Base-by-base conservation (phyloP, 1,140 invertebrate species). In the Hylyphantes graminicola region DNA sequence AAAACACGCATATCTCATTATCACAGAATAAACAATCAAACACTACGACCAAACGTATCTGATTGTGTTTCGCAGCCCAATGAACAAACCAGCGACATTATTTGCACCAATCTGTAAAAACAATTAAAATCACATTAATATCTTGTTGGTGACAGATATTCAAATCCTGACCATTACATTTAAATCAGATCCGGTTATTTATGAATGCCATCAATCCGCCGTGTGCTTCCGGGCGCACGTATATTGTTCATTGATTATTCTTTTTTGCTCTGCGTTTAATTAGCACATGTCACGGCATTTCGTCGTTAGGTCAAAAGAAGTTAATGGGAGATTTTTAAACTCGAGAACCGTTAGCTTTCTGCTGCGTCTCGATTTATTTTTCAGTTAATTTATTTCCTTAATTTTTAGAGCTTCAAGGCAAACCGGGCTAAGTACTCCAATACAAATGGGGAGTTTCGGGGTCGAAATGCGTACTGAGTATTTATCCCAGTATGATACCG, bases 251-350 rank as follows among this genome's bases (percentile, higher is more conserved):
- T 74, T 74, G 72, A 74, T 74, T 74, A 68, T 73, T 73, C 57
- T 74, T 74, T 74, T 74, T 74, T 59, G 11, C 72, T 2, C 55
- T 35, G 11, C 54, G 55, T 74, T 74, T 74, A 74, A 74, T 74
- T 74, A 74, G 72, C 72, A 74, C 59, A 74, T 55, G 19, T 74
- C 72, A 74, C 72, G 72, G 54, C 9, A 74, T 74, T 57, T 74
- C 72, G 72, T 59, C 72, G 59, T 74, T 74, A 57, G 55, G 72
- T 74, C 72, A 59, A 19, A 74, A 59, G 72, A 74, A 74, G 55
- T 59, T 74, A 74, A 57, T 74, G 35, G 72, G 72, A 35, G 55
- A 59, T 57, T 74, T 74, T 74, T 74, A 59, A 55, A 74, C 72
- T 57, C 72, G 72, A 59, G 55, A 21, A 13, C 67, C 48, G 35